Conservation (phyloP, 2,113 vertebrate species). For the Holacanthus passer region DNA sequence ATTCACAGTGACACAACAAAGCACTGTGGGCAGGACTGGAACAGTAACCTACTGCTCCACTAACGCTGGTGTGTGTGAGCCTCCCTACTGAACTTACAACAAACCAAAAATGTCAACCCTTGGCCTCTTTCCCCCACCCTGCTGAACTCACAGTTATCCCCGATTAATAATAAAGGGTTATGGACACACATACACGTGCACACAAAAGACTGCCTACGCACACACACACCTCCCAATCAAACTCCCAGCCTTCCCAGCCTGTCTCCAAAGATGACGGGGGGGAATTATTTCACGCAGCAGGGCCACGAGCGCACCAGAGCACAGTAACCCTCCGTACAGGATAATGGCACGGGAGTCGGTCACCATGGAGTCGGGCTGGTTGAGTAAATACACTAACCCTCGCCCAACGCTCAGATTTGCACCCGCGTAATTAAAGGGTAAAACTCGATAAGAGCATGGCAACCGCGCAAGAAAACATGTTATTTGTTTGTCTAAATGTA, state of each 20-base stretch:
- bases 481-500: constrained; percentile 31
- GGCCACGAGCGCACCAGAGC: constrained; percentile 17
- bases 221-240: not conserved
- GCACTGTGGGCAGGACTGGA: constrained; percentile 51
- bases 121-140: constrained; percentile 51
- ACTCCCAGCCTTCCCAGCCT: constrained; percentile 13
- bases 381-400: constrained; percentile 48
- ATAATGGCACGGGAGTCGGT: constrained; percentile 42
- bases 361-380: constrained; percentile 48
- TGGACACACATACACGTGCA: constrained; percentile 27
- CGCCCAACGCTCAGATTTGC: constrained; percentile 5
- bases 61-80: constrained; percentile 45
- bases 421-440: constrained; percentile 31
- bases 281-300: constrained; percentile 47
- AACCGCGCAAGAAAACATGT: constrained; percentile 11
- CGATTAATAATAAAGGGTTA: constrained; percentile 69
- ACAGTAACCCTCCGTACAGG: constrained; percentile 39
- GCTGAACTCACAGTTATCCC: constrained; percentile 57
- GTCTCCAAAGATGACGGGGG: not conserved
- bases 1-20: constrained; percentile 50
- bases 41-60: constrained; percentile 59
- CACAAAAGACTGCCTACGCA: constrained; percentile 14
- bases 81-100: constrained; percentile 61
- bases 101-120: constrained; percentile 69
- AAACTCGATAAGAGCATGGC: constrained; percentile 24